These are phyloP conservation scores for Polypedilum pembai DNA, from an alignment of 1,140 invertebrate species.

Conservation along the genomic window DNA sequence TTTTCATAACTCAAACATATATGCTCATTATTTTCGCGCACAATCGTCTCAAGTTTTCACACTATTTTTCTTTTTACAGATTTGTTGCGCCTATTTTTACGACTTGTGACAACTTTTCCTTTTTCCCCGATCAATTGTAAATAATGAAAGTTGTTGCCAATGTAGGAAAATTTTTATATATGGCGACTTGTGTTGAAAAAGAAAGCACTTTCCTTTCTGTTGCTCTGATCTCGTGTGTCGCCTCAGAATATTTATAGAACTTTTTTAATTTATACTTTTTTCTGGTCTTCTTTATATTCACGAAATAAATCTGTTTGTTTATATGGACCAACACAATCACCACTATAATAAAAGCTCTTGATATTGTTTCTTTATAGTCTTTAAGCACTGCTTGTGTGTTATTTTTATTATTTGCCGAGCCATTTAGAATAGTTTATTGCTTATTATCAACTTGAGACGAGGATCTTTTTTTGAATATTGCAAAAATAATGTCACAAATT, in stretches of 20 bases:
- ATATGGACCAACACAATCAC: not conserved
- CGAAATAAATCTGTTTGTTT: not conserved
- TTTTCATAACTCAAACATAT: too few relatives aligned
- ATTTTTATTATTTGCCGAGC: not conserved
- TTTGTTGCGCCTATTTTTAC: not conserved
- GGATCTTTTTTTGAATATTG: slow-evolving; percentile 12
- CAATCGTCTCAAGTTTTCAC: not conserved
- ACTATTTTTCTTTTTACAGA: not conserved
- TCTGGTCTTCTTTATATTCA: not conserved
- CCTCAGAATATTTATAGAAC: not conserved
- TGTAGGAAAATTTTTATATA: not conserved
- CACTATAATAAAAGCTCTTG: not conserved
- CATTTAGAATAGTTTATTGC: not conserved
- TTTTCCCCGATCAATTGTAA: not conserved
- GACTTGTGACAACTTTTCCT: not conserved
- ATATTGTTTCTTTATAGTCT: not conserved
- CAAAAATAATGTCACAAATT: not conserved
- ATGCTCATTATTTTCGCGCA: too few relatives aligned
- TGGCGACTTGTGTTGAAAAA: not conserved
- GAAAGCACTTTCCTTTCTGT: not conserved
- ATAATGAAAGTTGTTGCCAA: not conserved
- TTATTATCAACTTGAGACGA: slow-evolving; percentile 6
- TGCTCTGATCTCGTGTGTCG: not conserved
- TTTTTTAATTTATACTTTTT: not conserved
- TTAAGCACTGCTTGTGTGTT: not conserved